Evolutionary conservation across 2,888 invertebrate genomes (phyloP).

Genomic region (Podotricha telesiphe): DNA sequence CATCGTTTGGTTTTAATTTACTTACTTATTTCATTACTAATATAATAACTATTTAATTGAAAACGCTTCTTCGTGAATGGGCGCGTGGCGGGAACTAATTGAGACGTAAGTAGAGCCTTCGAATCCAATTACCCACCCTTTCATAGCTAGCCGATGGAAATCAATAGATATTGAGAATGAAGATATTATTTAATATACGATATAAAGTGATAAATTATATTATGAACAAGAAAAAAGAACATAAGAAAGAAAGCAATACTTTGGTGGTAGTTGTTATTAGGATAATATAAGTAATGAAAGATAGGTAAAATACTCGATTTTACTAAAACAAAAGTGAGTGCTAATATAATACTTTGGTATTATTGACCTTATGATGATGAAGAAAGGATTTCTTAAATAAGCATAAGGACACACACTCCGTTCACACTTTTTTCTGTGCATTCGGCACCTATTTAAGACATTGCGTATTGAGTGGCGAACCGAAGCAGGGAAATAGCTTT

Average conservation of each 20-base stretch:
- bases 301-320: no score
- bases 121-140: conserved; percentile 32
- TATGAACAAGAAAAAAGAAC: background rate
- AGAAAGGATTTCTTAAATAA: no score
- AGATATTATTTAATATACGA: conserved; percentile 9
- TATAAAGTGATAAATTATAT: conserved; percentile 8
- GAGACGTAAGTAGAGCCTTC: conserved; percentile 30
- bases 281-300: background rate
- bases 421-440: no score
- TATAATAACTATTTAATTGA: conserved; percentile 12
- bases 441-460: no score
- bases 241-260: background rate
- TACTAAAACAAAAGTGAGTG: no score
- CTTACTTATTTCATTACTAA: conserved; percentile 5
- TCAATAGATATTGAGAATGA: conserved; percentile 23
- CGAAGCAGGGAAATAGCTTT: no score
- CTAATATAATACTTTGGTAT: no score
- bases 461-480: no score
- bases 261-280: background rate
- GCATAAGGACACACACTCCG: no score
- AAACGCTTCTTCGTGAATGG: conserved; percentile 2
- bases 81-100: conserved; percentile 5
- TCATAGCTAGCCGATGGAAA: conserved; percentile 21
- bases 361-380: no score
- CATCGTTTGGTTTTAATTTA: background rate